Percentiles rank a stretch among this genome's conserved stretches.
Conservation (phyloP, 2,888 invertebrate species). For the Escarpia spicata region DNA sequence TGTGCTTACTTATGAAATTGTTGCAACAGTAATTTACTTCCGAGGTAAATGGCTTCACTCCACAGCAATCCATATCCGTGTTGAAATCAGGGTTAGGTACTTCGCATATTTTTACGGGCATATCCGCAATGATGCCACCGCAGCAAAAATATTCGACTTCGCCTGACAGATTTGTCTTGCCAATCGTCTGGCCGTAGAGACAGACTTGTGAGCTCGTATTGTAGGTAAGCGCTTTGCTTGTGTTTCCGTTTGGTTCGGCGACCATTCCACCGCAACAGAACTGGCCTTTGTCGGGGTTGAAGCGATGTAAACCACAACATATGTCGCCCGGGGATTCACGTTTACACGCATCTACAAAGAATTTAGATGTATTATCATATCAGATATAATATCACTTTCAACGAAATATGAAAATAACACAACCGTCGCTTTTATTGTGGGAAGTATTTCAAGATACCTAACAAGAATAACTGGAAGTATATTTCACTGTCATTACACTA, state of each 20-base stretch:
- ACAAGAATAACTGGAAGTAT: too few relatives aligned
- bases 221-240: neutral
- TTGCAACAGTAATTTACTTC: neutral
- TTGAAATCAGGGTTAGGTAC: neutral
- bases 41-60: neutral
- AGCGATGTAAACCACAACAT: neutral
- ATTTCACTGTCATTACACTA: too few relatives aligned
- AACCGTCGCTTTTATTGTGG: too few relatives aligned
- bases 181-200: conserved; percentile 12
- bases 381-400: neutral
- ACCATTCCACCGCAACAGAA: neutral
- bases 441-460: too few relatives aligned
- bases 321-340: neutral
- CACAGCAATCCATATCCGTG: neutral
- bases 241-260: neutral
- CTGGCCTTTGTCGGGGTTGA: neutral
- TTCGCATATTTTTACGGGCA: neutral
- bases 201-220: neutral
- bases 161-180: neutral
- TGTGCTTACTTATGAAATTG: neutral
- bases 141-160: neutral
- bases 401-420: too few relatives aligned
- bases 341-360: neutral
- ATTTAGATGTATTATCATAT: neutral
- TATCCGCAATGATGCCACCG: neutral